A percentile compares a stretch with the other conserved stretches of the same genome.
These are phyloP conservation scores for Crenichthys baileyi DNA, from an alignment of 2,797 vertebrate species.

Conservation along the genomic window DNA sequence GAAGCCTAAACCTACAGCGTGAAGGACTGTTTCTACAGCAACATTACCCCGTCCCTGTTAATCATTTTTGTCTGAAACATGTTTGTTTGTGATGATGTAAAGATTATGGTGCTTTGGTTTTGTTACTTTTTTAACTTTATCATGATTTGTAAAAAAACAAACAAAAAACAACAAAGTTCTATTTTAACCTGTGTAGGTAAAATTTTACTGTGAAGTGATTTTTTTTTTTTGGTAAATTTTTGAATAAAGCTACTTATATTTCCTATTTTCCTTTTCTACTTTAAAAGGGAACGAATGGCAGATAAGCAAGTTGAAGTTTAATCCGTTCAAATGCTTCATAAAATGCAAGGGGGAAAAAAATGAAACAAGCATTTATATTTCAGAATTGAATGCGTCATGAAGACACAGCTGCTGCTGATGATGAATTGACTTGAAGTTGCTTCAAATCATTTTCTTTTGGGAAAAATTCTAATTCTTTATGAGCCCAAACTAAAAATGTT, in stretches of 20 bases:
- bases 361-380: neutral
- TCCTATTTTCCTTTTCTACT: neutral
- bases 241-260: slow-evolving; percentile 62
- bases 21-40: slow-evolving; percentile 16
- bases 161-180: slow-evolving; percentile 23
- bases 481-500: too few species aligned
- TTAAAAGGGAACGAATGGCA: neutral
- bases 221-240: slow-evolving; percentile 28
- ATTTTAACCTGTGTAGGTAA: slow-evolving; percentile 37
- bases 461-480: too few species aligned
- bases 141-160: slow-evolving; percentile 54
- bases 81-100: slow-evolving; percentile 25
- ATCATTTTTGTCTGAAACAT: slow-evolving; percentile 6
- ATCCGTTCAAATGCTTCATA: neutral
- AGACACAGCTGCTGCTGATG: neutral
- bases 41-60: neutral
- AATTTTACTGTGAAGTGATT: slow-evolving; percentile 46
- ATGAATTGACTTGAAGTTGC: too few species aligned
- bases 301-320: neutral
- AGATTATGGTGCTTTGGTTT: slow-evolving; percentile 25
- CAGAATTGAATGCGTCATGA: neutral
- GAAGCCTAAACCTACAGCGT: slow-evolving; percentile 50
- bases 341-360: neutral
- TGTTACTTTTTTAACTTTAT: slow-evolving; percentile 45
- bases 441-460: too few species aligned